Base-by-base conservation (phyloP, 1,140 invertebrate genomes). In the Venturia canescens region DNA sequence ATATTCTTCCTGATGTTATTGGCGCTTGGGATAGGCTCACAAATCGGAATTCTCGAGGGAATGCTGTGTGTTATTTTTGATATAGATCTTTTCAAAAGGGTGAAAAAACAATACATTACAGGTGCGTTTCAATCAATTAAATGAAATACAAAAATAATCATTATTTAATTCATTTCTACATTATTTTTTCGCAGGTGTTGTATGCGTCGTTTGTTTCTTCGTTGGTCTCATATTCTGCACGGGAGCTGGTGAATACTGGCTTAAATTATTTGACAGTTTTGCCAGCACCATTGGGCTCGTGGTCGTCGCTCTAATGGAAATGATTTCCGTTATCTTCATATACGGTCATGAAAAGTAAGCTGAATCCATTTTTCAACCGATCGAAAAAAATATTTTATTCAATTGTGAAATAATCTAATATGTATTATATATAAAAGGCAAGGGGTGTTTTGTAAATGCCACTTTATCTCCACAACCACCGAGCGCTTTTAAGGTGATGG, bases 21-120 rank as follows among this genome's bases (percentile, higher is more conserved):
- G 13, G 96, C 97, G 0, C 93, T 98, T 27, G 97, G 97, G 5
- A 92, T 98, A 15, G 97, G 97, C 53, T 98, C 97, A 29, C 97
- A 98, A 92, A 98, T 98, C 88, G 97, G 97, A 71, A 97, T 98
- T 83, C 93, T 98, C 83, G 97, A 98, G 91, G 97, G 98, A 27
- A 98, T 98, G 94, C 94, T 98, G 27, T 98, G 97, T 88, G 98
- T 97, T 31, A 95, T 98, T 66, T 98, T 98, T 87, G 97, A 98
- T 88, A 96, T 98, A 70, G 96, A 98, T 85, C 94, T 98, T 86
- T 96, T 98, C 85, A 97, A 97, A 86, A 93, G 96, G 86, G 94
- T 98, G 85, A 95, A 95, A 87, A 98, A 98, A 88, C 96, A 96
- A 87, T 95, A 97, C 87, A 94, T 98, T 60, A 97, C 97, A 88